Percentiles rank a stretch among this genome's conserved stretches.
Evolutionary conservation across 1,140 invertebrate genomes (phyloP).

Genomic region (Bombus difficillimus): DNA sequence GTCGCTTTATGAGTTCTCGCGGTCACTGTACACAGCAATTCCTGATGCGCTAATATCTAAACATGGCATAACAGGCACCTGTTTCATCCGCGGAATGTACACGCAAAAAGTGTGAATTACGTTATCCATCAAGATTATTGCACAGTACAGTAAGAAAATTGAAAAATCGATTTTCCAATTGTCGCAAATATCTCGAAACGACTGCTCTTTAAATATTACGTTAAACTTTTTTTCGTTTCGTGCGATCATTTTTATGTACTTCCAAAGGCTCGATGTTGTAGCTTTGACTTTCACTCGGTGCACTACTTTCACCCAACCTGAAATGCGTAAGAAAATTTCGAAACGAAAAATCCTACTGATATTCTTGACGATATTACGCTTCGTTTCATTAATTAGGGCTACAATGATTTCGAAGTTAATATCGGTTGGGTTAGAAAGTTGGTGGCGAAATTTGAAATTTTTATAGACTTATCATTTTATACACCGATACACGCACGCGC

Average conservation of each 20-base stretch:
- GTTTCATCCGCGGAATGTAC: not conserved
- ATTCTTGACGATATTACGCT: not conserved
- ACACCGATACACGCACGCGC: too few relatives aligned
- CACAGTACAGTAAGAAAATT: not conserved
- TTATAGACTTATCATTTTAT: too few relatives aligned
- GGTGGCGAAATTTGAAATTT: too few relatives aligned
- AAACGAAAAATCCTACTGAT: constrained; percentile 39
- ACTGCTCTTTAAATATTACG: not conserved
- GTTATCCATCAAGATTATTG: not conserved
- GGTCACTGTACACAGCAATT: not conserved
- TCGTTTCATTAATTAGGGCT: not conserved
- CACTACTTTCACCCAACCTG: constrained; percentile 57
- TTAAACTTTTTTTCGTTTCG: constrained; percentile 4
- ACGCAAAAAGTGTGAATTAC: constrained; percentile 18
- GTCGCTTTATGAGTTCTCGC: not conserved
- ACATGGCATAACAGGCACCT: not conserved
- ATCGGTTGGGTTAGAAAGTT: not conserved
- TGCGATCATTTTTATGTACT: constrained; percentile 27
- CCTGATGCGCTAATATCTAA: constrained; percentile 17
- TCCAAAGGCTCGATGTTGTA: constrained; percentile 1
- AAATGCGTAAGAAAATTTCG: constrained; percentile 47
- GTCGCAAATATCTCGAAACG: not conserved
- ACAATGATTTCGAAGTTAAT: not conserved
- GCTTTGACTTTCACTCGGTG: constrained; percentile 65
- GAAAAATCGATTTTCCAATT: not conserved